Percentiles rank a stretch among this genome's conserved stretches.
These are phyloP conservation scores for Leucoptera coffeella DNA, from an alignment of 2,888 invertebrate species.

Conservation along the genomic window DNA sequence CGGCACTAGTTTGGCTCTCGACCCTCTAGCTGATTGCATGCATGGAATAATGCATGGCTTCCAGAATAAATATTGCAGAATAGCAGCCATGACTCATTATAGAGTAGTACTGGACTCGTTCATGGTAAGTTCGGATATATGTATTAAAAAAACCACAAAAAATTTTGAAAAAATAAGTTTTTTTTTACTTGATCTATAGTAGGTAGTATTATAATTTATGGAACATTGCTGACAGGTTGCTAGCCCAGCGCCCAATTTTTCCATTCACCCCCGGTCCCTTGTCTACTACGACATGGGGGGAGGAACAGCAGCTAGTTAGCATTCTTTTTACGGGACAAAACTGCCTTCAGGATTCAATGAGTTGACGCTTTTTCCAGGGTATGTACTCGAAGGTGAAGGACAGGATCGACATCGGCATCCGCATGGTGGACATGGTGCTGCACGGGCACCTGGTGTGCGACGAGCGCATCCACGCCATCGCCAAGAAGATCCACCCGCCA, in stretches of 20 bases:
- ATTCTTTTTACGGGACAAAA: no score
- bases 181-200: no score
- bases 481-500: slow-evolving; percentile 28
- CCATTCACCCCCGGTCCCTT: no score
- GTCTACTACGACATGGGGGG: no score
- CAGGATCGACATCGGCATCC: slow-evolving; percentile 33
- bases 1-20: slow-evolving; percentile 24
- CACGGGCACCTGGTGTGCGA: slow-evolving; percentile 58
- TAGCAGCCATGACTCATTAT: slow-evolving; percentile 18
- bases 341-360: no score
- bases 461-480: slow-evolving; percentile 37
- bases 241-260: no score
- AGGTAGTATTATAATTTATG: no score
- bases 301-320: no score
- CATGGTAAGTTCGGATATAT: slow-evolving; percentile 21
- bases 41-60: slow-evolving; percentile 10
- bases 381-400: slow-evolving; percentile 27
- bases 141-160: no score
- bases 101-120: slow-evolving; percentile 19
- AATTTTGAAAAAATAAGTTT: no score
- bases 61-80: slow-evolving; percentile 13
- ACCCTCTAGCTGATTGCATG: slow-evolving; percentile 14
- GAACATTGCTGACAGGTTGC: no score
- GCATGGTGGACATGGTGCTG: slow-evolving; percentile 54
- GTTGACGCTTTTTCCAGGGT: neutral